Conservation (phyloP, 2,797 vertebrate genomes). For the Alfaro cultratus region DNA sequence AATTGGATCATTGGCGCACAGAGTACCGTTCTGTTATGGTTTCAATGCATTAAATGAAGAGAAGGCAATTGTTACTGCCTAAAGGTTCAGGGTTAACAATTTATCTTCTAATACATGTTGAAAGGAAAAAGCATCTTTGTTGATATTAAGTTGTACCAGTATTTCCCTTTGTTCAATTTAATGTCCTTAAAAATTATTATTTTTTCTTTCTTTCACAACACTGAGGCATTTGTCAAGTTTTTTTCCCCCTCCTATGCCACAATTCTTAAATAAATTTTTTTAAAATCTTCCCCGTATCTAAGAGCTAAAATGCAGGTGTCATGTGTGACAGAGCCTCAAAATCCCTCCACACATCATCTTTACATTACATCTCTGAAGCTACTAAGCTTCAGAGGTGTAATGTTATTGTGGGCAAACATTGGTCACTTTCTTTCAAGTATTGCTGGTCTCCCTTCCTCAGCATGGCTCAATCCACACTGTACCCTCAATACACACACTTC, state of each 20-base stretch:
- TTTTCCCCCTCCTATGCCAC: too few species aligned
- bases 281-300: neutral
- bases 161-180: neutral
- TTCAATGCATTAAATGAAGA: neutral
- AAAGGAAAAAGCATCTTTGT: neutral
- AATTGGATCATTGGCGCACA: neutral
- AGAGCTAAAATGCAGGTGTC: neutral
- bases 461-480: constrained; percentile 18
- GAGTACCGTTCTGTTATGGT: neutral
- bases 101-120: neutral
- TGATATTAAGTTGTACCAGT: neutral
- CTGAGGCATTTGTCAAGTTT: neutral
- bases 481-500: constrained; percentile 20
- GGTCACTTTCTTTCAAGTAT: constrained; percentile 6
- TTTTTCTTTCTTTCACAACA: neutral
- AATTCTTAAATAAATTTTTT: neutral
- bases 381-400: neutral
- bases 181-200: neutral
- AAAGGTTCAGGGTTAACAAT: neutral
- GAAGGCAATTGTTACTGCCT: neutral
- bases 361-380: neutral
- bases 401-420: constrained; percentile 6
- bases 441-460: constrained; percentile 18
- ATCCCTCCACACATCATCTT: neutral
- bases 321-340: neutral